These are phyloP conservation scores for Lemur catta DNA, from an alignment of 2,797 vertebrate species.

Conservation along the genomic window DNA sequence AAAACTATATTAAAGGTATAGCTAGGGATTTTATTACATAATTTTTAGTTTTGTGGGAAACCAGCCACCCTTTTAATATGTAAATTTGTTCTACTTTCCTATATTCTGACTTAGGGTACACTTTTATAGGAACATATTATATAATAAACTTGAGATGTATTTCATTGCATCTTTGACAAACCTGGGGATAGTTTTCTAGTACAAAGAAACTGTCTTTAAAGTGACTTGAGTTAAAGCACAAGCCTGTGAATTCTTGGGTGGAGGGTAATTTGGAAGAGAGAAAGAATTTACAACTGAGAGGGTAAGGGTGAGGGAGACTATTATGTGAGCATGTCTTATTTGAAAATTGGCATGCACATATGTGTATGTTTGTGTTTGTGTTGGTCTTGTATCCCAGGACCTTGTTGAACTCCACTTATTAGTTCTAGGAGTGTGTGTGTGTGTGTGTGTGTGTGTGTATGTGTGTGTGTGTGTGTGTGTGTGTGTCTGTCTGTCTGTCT, in stretches of 20 bases:
- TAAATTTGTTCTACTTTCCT: not conserved
- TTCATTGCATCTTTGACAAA: not conserved
- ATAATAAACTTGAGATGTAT: not conserved
- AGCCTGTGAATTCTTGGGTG: not conserved
- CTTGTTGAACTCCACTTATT: not conserved
- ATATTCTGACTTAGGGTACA: not conserved
- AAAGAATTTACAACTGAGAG: not conserved
- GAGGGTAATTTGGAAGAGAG: not conserved
- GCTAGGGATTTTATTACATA: not conserved
- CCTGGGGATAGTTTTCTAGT: conserved; percentile 10
- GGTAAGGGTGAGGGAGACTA: not conserved
- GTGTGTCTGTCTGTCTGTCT: not conserved
- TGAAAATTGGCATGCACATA: not conserved
- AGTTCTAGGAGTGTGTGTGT: not conserved
- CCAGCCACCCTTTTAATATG: not conserved
- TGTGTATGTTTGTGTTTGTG: not conserved
- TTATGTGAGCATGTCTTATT: conserved; percentile 10
- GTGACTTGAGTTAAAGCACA: not conserved
- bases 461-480: not conserved
- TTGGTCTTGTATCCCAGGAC: not conserved
- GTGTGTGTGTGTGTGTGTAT: not conserved
- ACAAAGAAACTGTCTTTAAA: not conserved
- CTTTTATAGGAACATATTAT: not conserved
- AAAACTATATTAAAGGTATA: not conserved
- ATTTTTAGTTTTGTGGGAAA: not conserved